Percentiles rank a stretch among this genome's conserved stretches.
phyloP scores from a whole-genome alignment of 2,888 invertebrate species.

The Ectemnius lituratus region DNA sequence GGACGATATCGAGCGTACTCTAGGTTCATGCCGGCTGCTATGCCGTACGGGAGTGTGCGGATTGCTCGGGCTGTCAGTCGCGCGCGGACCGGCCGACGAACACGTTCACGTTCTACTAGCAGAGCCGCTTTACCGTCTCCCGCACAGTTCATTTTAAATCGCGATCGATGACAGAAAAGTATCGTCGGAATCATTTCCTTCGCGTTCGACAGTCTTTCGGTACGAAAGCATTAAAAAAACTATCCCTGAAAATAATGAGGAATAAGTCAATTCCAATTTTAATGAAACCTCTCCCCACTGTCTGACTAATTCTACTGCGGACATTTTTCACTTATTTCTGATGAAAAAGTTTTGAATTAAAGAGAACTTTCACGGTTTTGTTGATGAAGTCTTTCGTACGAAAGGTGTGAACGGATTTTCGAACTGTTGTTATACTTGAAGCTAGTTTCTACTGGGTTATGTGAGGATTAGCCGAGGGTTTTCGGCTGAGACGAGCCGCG shows the following conservation, averaged over 20 bases:
- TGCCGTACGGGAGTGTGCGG: constrained; percentile 20
- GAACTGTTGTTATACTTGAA: too few relatives aligned
- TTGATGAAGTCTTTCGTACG: too few relatives aligned
- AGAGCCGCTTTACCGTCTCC: background rate
- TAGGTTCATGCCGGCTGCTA: constrained; percentile 51
- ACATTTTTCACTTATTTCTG: too few relatives aligned
- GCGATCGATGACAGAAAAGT: constrained; percentile 46
- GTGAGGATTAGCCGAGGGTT: background rate
- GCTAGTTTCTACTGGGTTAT: too few relatives aligned
- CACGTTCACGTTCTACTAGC: constrained; percentile 25
- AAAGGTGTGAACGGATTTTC: too few relatives aligned
- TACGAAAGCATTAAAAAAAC: too few relatives aligned
- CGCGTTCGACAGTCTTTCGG: too few relatives aligned
- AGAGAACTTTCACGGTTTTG: too few relatives aligned
- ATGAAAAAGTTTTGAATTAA: too few relatives aligned
- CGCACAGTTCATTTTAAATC: background rate
- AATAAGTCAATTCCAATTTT: background rate
- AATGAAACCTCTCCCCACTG: background rate
- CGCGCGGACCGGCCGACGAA: constrained; percentile 65
- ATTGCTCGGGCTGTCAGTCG: constrained; percentile 61
- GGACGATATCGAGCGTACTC: constrained; percentile 64
- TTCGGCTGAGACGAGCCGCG: background rate
- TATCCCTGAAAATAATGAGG: background rate
- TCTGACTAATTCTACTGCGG: too few relatives aligned
- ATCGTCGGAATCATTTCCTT: background rate